Base-by-base conservation (phyloP, 2,888 invertebrate species). In the Eledona agricola region DNA sequence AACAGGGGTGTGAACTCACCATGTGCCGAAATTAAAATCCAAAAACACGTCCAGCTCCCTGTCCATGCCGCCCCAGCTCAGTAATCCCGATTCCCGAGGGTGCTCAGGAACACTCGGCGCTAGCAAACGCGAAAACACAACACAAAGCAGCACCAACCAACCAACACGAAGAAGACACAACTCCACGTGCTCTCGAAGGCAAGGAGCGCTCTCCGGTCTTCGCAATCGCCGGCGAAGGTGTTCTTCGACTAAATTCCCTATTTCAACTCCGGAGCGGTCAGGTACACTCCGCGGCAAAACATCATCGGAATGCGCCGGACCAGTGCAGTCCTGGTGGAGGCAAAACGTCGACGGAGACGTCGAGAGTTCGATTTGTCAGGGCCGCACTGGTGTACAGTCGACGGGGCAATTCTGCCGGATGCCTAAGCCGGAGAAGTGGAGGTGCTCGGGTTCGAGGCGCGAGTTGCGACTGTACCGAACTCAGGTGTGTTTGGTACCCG, bases 401-500 rank as follows among this genome's bases (percentile, higher is more conserved):
- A 31, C 19, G 40, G 15, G 7, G 37, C 31, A 64, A 67, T 60
- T 57, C 64, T 61, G 62, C 57, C 59, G 60, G 63, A 65, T 54
- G 49, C 53, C 45, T 9, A 23, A 25, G 34, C 40, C 28, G n/a
- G 11, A 15, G 20, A 29, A 32, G 43, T 23, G 45, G 54, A 54
- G 57, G 35, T 53, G 19, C 50, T 57, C 61, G 58, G 58, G n/a
- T 59, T 66, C 62, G 40, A 52, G 7, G 4, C 54, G 17, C 32
- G 15, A n/a, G n/a, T n/a, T n/a, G n/a, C n/a, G 73, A 72, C 42
- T 75, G 73, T 75, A 75, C 72, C 55, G 65, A 71, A 73, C 75
- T 75, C 77, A 77, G 77, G 77, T 77, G 77, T 75, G 76, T 76
- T 73, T 71, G 65, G 68, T 72, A 72, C 74, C 75, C 66, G 71